phyloP scores from a whole-genome alignment of 2,888 invertebrate genomes.

The Drosophila infuscata region DNA sequence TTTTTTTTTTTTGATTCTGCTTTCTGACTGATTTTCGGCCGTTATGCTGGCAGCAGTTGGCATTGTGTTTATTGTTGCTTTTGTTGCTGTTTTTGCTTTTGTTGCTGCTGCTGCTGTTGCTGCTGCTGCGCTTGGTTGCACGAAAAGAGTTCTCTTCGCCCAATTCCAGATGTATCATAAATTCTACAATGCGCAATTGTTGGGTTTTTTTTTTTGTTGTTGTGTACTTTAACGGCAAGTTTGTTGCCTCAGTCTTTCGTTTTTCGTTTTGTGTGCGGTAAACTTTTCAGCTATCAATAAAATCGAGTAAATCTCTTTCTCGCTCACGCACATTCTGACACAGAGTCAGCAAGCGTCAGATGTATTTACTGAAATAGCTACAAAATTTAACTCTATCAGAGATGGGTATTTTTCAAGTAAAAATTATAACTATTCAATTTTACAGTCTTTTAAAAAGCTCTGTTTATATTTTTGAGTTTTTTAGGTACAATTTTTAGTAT shows the following conservation, averaged over 20 bases:
- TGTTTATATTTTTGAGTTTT: neutral
- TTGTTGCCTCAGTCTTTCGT: constrained; percentile 63
- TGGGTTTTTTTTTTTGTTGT: constrained; percentile 19
- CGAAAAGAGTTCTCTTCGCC: constrained; percentile 45
- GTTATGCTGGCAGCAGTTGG: constrained; percentile 57
- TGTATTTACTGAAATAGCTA: neutral
- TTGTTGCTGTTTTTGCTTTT: constrained; percentile 6
- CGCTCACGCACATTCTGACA: constrained; percentile 29
- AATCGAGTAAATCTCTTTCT: constrained; percentile 56
- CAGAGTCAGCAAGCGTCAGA: neutral
- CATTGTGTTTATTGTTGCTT: constrained; percentile 32
- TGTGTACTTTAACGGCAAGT: constrained; percentile 49
- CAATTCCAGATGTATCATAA: constrained; percentile 45
- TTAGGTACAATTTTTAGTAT: too few species aligned
- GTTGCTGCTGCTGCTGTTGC: constrained; percentile 21
- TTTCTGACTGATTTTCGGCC: constrained; percentile 60
- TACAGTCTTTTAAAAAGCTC: neutral
- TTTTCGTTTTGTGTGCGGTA: constrained; percentile 60
- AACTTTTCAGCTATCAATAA: constrained; percentile 63
- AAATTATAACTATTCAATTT: neutral
- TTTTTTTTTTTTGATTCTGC: constrained; percentile 54
- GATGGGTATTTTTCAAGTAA: neutral
- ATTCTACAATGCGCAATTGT: constrained; percentile 58
- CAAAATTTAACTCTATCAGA: neutral
- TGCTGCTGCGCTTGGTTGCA: constrained; percentile 60